Base-by-base conservation (phyloP, 2,113 vertebrate species). In the Kryptolebias marmoratus region DNA sequence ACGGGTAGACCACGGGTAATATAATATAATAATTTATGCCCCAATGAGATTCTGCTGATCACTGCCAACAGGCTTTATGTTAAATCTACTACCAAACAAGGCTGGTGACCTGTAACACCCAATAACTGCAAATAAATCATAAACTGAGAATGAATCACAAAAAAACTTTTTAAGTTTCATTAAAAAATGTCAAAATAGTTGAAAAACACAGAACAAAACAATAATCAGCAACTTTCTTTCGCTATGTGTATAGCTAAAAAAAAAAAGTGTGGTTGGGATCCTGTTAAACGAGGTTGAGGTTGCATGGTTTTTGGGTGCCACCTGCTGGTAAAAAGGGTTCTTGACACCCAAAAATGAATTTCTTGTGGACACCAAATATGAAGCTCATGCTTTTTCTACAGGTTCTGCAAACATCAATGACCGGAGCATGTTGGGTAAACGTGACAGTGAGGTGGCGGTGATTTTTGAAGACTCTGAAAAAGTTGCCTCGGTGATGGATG, bases 341-440 rank as follows among this genome's bases (percentile, higher is more conserved):
- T 72, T 16, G 18, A 3, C 30, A 58, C 3, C 27, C 13, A 16
- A 14, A 14, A 15, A 15, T 14, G 47, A 15, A 48, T 48, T 48
- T 48, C 13, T 22, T 22, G 22, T 22, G 22, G 22, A 22, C 22
- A 22, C 22, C 22, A 22, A 22, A 22, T 22, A 22, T 22, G 22
- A 22, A 22, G 22, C 22, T 22, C 22, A 22, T 22, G 22, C 22
- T 50, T 22, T 70, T 10, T 18, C 6, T 42, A 18, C 62, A 99
- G 97, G 98, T 59, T 99, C 98, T 44, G 97, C 97, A 39, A 99
- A 99, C 93, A 98, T 99, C 88, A 99, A 99, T 0, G 98, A 99
- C 93, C 94, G 98, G 68, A 99, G 98, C 92, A 96, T 99, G 98
- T 92, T 99, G 93, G 97, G 98, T 0, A 99, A 97, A 82, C 92